Evolutionary conservation across 2,888 invertebrate genomes (phyloP), one percentile per base, ranked within the genome.

Genomic region (Drosophila yooni): DNA sequence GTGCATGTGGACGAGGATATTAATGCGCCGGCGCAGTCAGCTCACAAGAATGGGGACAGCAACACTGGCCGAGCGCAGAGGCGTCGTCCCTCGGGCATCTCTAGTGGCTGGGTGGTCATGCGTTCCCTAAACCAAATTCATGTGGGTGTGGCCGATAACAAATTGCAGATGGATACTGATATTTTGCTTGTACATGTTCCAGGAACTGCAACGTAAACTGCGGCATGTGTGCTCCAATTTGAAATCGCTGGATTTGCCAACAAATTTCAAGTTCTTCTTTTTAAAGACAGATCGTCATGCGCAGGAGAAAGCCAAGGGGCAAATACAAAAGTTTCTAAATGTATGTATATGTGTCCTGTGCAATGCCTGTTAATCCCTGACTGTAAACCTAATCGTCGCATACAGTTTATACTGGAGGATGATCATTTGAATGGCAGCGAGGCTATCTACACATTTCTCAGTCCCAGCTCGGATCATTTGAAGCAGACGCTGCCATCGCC

Each of bases 371-470:
- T 36, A 52, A 38, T 58, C 8, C 13, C 6, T 36, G 8, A n/a
- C 7, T 21, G 8, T 40, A 0, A 36, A 7, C 10, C 3, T 15
- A 18, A 27, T 29, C 15, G 38, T 5, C 68, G 53, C 8, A 68
- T 73, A 73, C 92, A 98, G 97, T 96, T 96, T 92, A 96, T 98
- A 83, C 94, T 98, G 92, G 96, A 96, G 94, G 97, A 98, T 91
- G 98, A 98, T 76, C 95, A 96, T 83, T 94, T 98, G 81, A 97
- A 97, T 92, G 97, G 97, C 94, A 96, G 97, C 91, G 98, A 98
- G 94, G 97, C 97, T 61, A 94, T 98, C 79, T 98, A 98, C 91
- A 96, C 97, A 73, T 98, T 98, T 93, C 94, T 98, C n/a, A 97
- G 97, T 92, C 98, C 98, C 5, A 97, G 97, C 92, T 97, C 98